These are phyloP conservation scores for Chiloscyllium punctatum DNA, from an alignment of 2,797 vertebrate genomes.

Conservation along the genomic window DNA sequence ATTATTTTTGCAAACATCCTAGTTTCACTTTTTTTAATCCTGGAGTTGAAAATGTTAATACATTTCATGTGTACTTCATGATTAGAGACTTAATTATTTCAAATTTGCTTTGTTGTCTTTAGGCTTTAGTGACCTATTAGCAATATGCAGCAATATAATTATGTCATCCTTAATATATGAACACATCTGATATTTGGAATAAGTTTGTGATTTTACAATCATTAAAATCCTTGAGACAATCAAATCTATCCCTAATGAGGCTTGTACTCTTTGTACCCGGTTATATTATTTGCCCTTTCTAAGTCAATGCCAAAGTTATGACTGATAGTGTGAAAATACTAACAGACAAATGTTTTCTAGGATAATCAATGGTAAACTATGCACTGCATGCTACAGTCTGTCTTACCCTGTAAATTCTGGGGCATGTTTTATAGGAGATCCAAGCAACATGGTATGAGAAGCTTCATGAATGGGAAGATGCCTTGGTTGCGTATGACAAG, in stretches of 20 bases:
- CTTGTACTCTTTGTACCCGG: neutral
- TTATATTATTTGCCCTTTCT: neutral
- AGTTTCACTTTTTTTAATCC: neutral
- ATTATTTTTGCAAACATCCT: neutral
- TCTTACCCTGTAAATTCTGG: neutral
- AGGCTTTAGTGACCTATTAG: neutral
- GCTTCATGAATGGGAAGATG: constrained; percentile 97
- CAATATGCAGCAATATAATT: neutral
- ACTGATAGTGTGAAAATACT: neutral
- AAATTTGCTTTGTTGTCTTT: neutral
- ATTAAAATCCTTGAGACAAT: neutral
- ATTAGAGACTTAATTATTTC: neutral
- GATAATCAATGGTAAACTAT: neutral
- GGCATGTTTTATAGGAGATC: constrained; percentile 72
- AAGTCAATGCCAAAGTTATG: neutral
- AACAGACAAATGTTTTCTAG: neutral
- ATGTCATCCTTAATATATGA: neutral
- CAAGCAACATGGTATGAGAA: constrained; percentile 99
- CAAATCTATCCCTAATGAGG: neutral
- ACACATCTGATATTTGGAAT: neutral
- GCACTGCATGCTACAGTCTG: too few relatives aligned
- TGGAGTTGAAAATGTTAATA: neutral
- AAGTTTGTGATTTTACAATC: neutral
- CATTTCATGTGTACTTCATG: neutral
- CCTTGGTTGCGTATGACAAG: constrained; percentile 89